Percentiles rank a stretch among this genome's conserved stretches.
phyloP scores from a whole-genome alignment of 2,888 invertebrate species.

The Thereva nobilitata region DNA sequence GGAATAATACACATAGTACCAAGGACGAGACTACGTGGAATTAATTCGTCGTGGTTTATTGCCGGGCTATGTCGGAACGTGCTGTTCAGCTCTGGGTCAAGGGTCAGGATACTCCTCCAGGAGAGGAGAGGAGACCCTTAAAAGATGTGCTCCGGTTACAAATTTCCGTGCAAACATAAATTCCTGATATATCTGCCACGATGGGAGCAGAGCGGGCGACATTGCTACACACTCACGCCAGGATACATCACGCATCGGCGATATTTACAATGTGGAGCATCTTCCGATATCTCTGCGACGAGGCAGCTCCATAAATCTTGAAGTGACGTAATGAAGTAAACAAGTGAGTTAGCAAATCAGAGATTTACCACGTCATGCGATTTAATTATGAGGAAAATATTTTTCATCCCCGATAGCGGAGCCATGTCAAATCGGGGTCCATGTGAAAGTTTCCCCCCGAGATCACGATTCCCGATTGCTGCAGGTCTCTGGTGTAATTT shows the following conservation, averaged over 20 bases:
- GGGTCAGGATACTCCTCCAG: conserved; percentile 10
- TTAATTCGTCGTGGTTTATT: conserved; percentile 23
- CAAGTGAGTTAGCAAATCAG: conserved; percentile 24
- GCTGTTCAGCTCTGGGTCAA: conserved; percentile 2
- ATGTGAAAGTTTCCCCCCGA: too few species aligned
- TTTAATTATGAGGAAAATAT: conserved; percentile 26
- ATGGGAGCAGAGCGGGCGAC: too few species aligned
- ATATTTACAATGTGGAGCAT: too few species aligned
- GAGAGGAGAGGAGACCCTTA: not conserved
- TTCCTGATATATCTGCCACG: not conserved
- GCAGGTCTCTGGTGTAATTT: too few species aligned
- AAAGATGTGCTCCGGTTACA: conserved; percentile 13
- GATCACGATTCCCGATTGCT: too few species aligned
- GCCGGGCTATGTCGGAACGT: conserved; percentile 15
- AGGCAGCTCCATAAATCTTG: conserved; percentile 16
- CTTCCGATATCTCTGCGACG: not conserved
- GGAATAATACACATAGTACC: conserved; percentile 5
- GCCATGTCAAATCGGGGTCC: not conserved
- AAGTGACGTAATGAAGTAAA: conserved; percentile 14
- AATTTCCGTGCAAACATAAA: conserved; percentile 9
- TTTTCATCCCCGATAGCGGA: not conserved
- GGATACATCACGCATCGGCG: too few species aligned
- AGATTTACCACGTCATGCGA: conserved; percentile 26
- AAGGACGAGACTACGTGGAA: conserved; percentile 1
- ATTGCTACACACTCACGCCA: too few species aligned